phyloP scores from a whole-genome alignment of 2,797 vertebrate genomes.

The Limnodromus scolopaceus region DNA sequence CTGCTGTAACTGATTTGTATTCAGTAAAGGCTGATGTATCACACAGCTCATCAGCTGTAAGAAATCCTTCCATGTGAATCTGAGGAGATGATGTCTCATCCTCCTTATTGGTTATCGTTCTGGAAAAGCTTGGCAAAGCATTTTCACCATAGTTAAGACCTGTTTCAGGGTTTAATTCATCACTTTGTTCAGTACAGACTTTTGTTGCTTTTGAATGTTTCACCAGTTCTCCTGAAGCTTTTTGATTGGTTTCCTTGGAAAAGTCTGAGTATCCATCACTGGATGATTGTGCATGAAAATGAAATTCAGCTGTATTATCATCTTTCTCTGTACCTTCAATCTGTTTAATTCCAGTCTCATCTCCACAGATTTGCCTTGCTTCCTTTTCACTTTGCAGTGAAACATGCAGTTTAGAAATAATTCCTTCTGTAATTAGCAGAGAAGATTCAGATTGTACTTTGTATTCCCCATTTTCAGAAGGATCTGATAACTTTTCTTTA shows the following conservation, averaged over 20 bases:
- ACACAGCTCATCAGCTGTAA: constrained; percentile 48
- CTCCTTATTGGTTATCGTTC: constrained; percentile 1
- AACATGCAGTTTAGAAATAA: constrained; percentile 4
- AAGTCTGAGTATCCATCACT: not conserved
- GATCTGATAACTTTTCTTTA: constrained; percentile 34
- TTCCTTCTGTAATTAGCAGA: not conserved
- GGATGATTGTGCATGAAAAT: not conserved
- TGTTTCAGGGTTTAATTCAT: constrained; percentile 3
- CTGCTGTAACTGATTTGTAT: constrained; percentile 25
- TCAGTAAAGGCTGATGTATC: constrained; percentile 34
- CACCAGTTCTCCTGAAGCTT: constrained; percentile 28
- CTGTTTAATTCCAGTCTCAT: constrained; percentile 37
- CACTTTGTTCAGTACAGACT: constrained; percentile 15
- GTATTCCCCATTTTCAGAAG: constrained; percentile 42
- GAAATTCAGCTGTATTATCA: constrained; percentile 14
- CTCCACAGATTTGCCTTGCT: constrained; percentile 19
- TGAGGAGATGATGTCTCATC: constrained; percentile 30
- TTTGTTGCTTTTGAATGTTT: constrained; percentile 40
- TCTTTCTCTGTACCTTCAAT: not conserved
- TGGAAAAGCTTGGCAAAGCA: constrained; percentile 16
- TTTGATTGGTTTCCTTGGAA: not conserved
- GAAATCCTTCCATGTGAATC: constrained; percentile 15
- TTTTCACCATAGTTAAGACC: constrained; percentile 8
- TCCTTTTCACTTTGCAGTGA: constrained; percentile 32
- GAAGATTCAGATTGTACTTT: not conserved